Conservation (phyloP, 2,113 vertebrate species). For the Equus przewalskii region DNA sequence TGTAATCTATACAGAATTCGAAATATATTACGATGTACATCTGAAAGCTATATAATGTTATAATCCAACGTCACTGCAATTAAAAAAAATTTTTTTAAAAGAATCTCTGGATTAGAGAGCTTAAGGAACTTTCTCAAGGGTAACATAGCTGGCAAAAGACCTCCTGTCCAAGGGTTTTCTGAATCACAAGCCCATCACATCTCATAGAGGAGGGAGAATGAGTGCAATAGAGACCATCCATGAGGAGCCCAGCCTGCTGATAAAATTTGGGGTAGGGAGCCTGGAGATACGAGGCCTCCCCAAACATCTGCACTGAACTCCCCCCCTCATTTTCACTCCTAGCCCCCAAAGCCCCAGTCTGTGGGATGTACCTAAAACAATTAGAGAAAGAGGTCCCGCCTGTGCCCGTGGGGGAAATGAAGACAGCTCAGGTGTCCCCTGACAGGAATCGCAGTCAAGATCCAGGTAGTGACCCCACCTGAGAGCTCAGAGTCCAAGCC, state of each 20-base stretch:
- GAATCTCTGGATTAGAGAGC: background rate
- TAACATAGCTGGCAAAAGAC: background rate
- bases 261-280: background rate
- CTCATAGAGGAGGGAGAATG: background rate
- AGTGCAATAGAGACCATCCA: background rate
- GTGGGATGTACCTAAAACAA: background rate
- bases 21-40: too few species aligned
- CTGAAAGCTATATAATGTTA: too few species aligned
- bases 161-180: background rate
- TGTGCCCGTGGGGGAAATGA: fast-evolving
- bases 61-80: too few species aligned
- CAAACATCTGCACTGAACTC: background rate
- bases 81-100: background rate
- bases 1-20: too few species aligned
- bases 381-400: background rate
- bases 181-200: background rate
- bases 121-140: background rate
- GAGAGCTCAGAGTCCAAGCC: background rate
- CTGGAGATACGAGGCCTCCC: background rate
- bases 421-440: background rate
- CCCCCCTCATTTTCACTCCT: too few species aligned
- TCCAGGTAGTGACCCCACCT: background rate
- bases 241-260: background rate
- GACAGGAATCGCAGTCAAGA: background rate
- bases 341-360: background rate